Percentiles rank a stretch among this genome's conserved stretches.
These are phyloP conservation scores for Physeter macrocephalus DNA, from an alignment of 2,113 vertebrate genomes.

Conservation along the genomic window DNA sequence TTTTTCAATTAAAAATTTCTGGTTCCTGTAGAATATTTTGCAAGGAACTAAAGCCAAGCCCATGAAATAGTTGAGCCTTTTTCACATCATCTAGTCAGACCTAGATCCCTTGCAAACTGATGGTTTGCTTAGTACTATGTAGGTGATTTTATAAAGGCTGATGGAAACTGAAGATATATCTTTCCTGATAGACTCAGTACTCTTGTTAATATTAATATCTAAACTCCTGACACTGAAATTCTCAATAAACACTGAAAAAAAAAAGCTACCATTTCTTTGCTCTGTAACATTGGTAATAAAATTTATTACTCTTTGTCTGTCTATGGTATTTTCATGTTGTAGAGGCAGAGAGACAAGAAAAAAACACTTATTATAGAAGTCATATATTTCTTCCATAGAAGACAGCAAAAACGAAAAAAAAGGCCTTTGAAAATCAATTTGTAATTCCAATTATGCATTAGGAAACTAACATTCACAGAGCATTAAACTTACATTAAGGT, in stretches of 20 bases:
- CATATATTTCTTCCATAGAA: not conserved
- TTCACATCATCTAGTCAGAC: not conserved
- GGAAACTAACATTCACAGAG: not conserved
- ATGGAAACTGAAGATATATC: not conserved
- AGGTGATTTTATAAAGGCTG: not conserved
- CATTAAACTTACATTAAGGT: not conserved
- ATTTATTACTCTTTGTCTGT: not conserved
- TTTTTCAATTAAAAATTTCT: not conserved
- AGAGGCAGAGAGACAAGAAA: not conserved
- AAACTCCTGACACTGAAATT: not conserved
- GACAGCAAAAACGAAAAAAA: not conserved
- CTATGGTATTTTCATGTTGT: not conserved
- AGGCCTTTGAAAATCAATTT: not conserved
- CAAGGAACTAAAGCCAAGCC: not conserved
- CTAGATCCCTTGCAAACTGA: not conserved
- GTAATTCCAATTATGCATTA: slow-evolving; percentile 18
- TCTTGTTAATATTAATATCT: not conserved
- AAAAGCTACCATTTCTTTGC: not conserved
- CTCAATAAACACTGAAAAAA: not conserved
- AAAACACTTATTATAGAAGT: not conserved
- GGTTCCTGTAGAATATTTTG: not conserved
- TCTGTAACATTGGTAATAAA: not conserved
- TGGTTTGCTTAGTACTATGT: not conserved
- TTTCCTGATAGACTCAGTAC: not conserved
- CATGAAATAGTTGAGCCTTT: not conserved